Evolutionary conservation across 2,113 vertebrate species (phyloP).

Genomic region (Tonatia bakeri): DNA sequence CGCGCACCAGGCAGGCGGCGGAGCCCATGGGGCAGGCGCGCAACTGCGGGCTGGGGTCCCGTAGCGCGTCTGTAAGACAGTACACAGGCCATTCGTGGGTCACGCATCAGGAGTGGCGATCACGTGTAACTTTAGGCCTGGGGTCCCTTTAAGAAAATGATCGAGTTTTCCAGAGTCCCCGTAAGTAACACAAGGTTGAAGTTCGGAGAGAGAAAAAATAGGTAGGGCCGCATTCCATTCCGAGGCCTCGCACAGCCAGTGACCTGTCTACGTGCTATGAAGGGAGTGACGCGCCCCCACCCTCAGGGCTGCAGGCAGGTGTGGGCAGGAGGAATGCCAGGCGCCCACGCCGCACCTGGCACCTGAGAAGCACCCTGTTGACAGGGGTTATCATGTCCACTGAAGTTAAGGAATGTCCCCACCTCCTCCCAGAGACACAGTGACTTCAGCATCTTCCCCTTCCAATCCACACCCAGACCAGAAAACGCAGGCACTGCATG

Average conservation of each 20-base stretch:
- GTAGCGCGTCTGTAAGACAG: conserved; percentile 41
- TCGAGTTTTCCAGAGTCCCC: background rate
- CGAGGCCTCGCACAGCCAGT: background rate
- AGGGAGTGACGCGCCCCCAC: background rate
- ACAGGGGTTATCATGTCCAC: accelerated
- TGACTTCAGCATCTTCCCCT: background rate
- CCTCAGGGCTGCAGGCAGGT: accelerated
- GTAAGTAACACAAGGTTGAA: background rate
- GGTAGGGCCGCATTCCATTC: background rate
- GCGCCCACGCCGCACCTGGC: accelerated
- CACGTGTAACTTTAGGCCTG: background rate
- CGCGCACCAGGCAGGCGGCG: conserved; percentile 88
- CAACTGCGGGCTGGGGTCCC: conserved; percentile 70
- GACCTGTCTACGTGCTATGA: background rate
- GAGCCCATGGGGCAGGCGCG: conserved; percentile 81
- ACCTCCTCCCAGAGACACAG: background rate
- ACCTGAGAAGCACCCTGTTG: background rate
- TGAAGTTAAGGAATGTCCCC: background rate
- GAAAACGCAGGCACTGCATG: background rate
- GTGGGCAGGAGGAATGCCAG: background rate
- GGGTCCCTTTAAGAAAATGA: background rate
- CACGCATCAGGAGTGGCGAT: accelerated
- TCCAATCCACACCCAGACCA: background rate
- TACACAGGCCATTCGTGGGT: accelerated
- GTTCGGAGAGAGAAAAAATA: background rate